Conservation (phyloP, 2,797 vertebrate genomes). For the Anniella stebbinsi region DNA sequence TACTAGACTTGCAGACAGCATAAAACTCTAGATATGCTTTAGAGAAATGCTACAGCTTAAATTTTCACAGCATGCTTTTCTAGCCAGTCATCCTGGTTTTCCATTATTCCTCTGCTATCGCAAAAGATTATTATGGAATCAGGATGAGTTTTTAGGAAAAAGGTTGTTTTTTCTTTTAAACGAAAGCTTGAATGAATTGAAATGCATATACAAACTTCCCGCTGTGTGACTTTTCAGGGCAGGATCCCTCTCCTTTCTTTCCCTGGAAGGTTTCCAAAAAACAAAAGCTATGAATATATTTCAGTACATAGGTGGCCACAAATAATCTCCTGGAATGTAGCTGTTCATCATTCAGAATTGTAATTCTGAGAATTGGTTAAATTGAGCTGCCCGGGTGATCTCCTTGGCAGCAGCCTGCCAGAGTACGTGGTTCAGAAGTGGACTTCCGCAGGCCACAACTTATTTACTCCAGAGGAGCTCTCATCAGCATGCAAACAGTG, state of each 20-base stretch:
- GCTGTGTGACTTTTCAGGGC: constrained; percentile 14
- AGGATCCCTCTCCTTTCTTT: background rate
- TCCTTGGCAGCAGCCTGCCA: background rate
- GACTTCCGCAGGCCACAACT: background rate
- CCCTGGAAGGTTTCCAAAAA: background rate
- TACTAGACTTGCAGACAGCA: background rate
- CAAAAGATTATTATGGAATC: background rate
- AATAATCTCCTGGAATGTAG: constrained; percentile 5
- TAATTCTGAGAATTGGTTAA: background rate
- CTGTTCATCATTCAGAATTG: background rate
- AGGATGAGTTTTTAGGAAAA: background rate
- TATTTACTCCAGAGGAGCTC: background rate
- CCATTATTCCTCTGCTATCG: background rate
- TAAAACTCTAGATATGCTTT: background rate
- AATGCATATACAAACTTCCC: background rate
- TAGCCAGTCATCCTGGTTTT: background rate
- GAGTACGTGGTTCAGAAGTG: too few species aligned
- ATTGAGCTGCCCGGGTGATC: background rate
- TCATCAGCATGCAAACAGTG: background rate
- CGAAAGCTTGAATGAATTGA: background rate
- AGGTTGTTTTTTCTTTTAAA: background rate
- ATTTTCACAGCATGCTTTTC: background rate
- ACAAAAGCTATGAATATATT: constrained; percentile 29
- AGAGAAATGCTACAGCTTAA: background rate
- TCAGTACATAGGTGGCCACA: background rate